Evolutionary conservation across 2,113 vertebrate species (phyloP), one percentile per base, ranked within the genome.

Genomic region (Saimiri boliviensis): DNA sequence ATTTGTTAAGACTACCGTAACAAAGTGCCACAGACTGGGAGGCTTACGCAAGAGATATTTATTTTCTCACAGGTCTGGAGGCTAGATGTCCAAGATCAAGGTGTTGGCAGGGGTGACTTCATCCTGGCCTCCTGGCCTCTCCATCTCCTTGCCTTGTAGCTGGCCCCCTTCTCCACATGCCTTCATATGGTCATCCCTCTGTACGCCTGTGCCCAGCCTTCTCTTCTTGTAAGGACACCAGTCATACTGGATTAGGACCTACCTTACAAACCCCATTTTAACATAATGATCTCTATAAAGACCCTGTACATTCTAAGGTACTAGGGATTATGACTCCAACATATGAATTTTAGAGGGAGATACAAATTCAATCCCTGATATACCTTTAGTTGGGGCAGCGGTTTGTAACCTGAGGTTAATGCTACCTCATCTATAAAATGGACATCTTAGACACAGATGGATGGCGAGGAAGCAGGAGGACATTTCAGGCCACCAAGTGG

Each of bases 361-460:
- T 25, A 79, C 13, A 60, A 25, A 86, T 77, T 77, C 56, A 92
- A 10, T 35, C 70, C 37, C 30, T 20, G 58, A 40, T 0, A 45
- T 68, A 56, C 9, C 52, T 94, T 82, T 81, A 60, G 14, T 70
- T 30, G 71, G 2, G 66, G 14, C 54, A 56, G 16, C 56, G 8
- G 10, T 82, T 87, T 92, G 6, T 92, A 86, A 83, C n/a, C 49
- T 40, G 60, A 79, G 74, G 35, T 95, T 83, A 93, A 84, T 3
- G 27, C 85, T 74, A 88, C 35, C 17, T 92, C 47, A 70, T 92
- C 60, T 92, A 11, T 37, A 85, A 92, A 95, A 91, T 23, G 37
- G 8, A 77, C 30, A 3, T 77, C 27, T 30, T 77, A 85, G 81
- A 77, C 8, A 0, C 8, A 73, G 19, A 17, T 85, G 45, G 9